Conservation (phyloP, 2,888 invertebrate genomes). For the Eristalis pertinax region DNA sequence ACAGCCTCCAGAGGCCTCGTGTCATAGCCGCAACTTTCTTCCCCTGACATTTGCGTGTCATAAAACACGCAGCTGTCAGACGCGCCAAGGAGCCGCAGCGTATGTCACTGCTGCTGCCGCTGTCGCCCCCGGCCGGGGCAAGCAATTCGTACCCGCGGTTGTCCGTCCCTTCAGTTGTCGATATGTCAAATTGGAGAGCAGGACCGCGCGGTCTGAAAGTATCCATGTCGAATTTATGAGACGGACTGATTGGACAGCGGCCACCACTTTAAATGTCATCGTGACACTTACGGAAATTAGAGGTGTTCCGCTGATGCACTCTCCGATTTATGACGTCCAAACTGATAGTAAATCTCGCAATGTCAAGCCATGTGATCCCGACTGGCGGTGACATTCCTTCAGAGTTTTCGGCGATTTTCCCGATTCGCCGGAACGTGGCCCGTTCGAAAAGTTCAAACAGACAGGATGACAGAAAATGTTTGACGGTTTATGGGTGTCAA, state of each 20-base stretch:
- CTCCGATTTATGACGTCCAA: constrained; percentile 46
- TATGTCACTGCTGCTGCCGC: background rate
- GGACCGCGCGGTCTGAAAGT: background rate
- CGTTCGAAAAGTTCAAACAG: constrained; percentile 22
- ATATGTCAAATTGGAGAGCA: constrained; percentile 40
- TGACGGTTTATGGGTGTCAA: constrained; percentile 47
- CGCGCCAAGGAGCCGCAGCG: constrained; percentile 5
- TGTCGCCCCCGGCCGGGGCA: too few species aligned
- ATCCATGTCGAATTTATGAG: constrained; percentile 40
- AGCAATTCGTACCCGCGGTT: background rate
- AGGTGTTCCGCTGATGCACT: background rate
- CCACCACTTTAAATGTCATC: constrained; percentile 34
- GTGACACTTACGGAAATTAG: constrained; percentile 13
- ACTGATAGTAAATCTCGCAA: constrained; percentile 43
- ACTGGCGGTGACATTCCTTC: background rate
- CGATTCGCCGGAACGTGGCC: background rate
- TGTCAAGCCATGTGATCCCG: constrained; percentile 46
- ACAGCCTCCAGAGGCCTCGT: constrained; percentile 19
- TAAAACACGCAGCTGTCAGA: constrained; percentile 57
- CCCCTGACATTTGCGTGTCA: constrained; percentile 57
- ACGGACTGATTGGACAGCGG: constrained; percentile 29
- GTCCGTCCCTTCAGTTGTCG: background rate
- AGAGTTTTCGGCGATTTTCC: background rate
- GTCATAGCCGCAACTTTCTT: constrained; percentile 42
- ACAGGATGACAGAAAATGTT: constrained; percentile 21